Evolutionary conservation across 2,113 vertebrate species (phyloP).

Genomic region (Sorex fumeus): DNA sequence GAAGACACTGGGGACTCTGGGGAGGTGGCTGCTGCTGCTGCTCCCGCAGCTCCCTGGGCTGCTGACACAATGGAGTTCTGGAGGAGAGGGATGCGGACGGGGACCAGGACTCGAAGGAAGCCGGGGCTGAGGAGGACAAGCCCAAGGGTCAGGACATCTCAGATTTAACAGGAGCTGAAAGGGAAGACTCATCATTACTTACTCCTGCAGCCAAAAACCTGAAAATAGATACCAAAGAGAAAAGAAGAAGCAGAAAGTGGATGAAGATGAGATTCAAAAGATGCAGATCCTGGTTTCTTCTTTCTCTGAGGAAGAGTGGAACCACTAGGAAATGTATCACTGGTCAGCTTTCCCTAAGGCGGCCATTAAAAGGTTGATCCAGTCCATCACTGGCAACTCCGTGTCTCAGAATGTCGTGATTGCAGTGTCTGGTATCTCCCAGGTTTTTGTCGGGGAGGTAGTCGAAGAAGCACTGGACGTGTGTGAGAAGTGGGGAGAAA

Average conservation of each 20-base stretch:
- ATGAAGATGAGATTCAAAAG: conserved; percentile 99
- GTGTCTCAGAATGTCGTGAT: conserved; percentile 96
- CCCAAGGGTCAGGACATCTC: conserved; percentile 84
- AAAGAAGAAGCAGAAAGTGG: conserved; percentile 97
- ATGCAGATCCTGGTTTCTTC: conserved; percentile 99
- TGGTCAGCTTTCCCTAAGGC: conserved; percentile 98
- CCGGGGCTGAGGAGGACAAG: conserved; percentile 68
- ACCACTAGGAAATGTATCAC: conserved; percentile 99
- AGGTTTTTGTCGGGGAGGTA: conserved; percentile 95
- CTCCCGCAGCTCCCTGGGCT: neutral
- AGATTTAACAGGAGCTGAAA: conserved; percentile 88
- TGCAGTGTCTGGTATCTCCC: conserved; percentile 98
- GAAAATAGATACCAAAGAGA: conserved; percentile 96
- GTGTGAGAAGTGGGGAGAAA: conserved; percentile 98
- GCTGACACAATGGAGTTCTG: conserved; percentile 43
- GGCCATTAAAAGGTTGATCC: conserved; percentile 98
- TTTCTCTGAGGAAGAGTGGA: conserved; percentile 98
- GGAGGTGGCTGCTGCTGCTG: neutral
- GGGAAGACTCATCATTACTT: conserved; percentile 90
- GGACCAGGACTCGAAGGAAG: conserved; percentile 74
- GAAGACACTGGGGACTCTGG: conserved; percentile 62
- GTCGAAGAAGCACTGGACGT: conserved; percentile 98
- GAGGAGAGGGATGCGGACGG: conserved; percentile 68
- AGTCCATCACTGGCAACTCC: conserved; percentile 98
- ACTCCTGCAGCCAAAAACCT: conserved; percentile 89